Evolutionary conservation across 2,888 invertebrate species (phyloP), one percentile per base, ranked within the genome.

Genomic region (Chromoteleia sp.): DNA sequence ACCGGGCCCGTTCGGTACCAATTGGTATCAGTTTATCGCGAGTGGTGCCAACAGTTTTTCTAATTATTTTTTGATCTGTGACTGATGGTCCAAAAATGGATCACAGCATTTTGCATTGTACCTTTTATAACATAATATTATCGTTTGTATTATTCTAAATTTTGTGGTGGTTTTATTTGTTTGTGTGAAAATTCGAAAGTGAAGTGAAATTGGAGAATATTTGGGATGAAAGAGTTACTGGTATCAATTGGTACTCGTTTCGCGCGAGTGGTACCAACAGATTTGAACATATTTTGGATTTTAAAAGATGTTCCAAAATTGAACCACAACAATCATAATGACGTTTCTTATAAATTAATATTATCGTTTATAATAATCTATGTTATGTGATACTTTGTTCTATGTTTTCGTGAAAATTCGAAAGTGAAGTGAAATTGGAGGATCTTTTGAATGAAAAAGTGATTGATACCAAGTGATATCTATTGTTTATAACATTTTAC

Each of bases 1-100:
- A 67, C 50, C 25, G 63, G 2, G 7, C 4, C 15, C 30, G 19
- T 17, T 45, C 14, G 17, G 8, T 15, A 30, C 52, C 52, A 33
- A 43, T 61, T 48, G 54, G 54, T 54, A 56, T 25, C 36, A 33
- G 1, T 58, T 48, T 43, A 50, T 0, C 58, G 25, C 41, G 25
- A 10, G 45, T 19, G 45, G 29, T 50, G 14, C 29, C 14, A 29
- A 29, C 29, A 29, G 50, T 50, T 50, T 39, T 12, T 2, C 0
- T 6, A 25, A 25, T 4, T 25, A 25, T 25, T n/a, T n/a, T n/a
- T n/a, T n/a, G n/a, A n/a, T n/a, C n/a, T n/a, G n/a, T n/a, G n/a
- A n/a, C n/a, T n/a, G n/a, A n/a, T n/a, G n/a, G n/a, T n/a, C n/a
- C n/a, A n/a, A n/a, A n/a, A n/a, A n/a, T n/a, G n/a, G n/a, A n/a